A percentile compares a stretch with the other conserved stretches of the same genome.
Evolutionary conservation across 2,113 vertebrate species (phyloP).

Genomic region (Tachuris rubrigastra): DNA sequence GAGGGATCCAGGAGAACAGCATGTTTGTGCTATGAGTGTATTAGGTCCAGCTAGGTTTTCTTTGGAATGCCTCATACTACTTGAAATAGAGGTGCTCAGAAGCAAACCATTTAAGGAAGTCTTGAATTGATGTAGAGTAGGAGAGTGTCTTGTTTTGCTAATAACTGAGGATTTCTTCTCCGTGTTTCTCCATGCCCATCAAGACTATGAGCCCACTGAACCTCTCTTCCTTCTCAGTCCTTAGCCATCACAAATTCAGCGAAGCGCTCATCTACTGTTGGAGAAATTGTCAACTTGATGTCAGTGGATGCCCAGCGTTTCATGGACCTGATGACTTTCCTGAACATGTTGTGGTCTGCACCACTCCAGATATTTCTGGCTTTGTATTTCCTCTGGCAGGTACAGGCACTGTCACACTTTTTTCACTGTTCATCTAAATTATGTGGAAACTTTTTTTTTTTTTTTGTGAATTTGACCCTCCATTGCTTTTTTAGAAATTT

Average conservation of each 20-base stretch:
- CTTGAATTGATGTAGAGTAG: not conserved
- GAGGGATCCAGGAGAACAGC: not conserved
- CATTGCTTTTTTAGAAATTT: not conserved
- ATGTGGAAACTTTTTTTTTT: not conserved
- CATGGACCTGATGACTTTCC: constrained; percentile 87
- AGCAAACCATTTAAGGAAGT: not conserved
- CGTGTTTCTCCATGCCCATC: not conserved
- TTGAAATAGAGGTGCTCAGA: not conserved
- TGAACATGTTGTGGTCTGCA: constrained; percentile 96
- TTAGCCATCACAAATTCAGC: constrained; percentile 91
- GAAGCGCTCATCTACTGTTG: constrained; percentile 88
- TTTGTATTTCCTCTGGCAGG: constrained; percentile 95
- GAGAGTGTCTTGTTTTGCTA: not conserved
- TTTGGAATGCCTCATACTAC: not conserved
- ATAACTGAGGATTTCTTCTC: not conserved
- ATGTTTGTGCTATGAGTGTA: not conserved
- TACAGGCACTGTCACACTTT: constrained; percentile 19
- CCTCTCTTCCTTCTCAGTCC: constrained; percentile 73
- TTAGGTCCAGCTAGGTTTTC: not conserved
- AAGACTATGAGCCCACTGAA: not conserved
- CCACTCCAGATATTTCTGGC: constrained; percentile 92
- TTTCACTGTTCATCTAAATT: not conserved
- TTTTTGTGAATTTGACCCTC: not conserved
- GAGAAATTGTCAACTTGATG: constrained; percentile 97
- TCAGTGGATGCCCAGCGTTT: constrained; percentile 94